Evolutionary conservation across 30 jellyfish, hydroid and myxozoan species (phyloP).

Genomic region (Clytia hemisphaerica): DNA sequence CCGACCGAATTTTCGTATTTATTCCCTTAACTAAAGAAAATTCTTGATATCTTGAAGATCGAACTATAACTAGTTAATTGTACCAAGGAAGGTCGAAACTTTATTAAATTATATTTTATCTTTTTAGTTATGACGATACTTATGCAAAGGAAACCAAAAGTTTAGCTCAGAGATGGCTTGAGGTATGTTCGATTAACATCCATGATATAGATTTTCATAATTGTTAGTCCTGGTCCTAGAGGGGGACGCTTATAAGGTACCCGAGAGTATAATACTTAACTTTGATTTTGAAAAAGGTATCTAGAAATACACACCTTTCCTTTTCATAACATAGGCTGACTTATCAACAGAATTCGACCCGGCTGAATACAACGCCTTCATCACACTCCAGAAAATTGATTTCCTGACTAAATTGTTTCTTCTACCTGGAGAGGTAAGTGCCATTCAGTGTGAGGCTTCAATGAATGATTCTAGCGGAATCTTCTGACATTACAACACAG

Average conservation of each 20-base stretch:
- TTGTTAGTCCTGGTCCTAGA: too few relatives aligned
- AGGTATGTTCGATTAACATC: constrained; percentile 13
- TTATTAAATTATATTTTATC: background rate
- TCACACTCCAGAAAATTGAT: constrained; percentile 13
- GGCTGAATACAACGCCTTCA: constrained; percentile 2
- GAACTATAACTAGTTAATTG: too few relatives aligned
- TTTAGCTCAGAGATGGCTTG: constrained; percentile 54
- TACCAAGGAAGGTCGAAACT: too few relatives aligned
- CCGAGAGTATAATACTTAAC: too few relatives aligned
- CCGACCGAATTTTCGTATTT: too few relatives aligned
- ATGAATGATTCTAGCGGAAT: too few relatives aligned
- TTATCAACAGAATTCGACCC: background rate
- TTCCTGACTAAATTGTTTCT: constrained; percentile 17
- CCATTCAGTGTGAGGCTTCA: too few relatives aligned
- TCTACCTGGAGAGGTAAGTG: too few relatives aligned
- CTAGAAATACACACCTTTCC: background rate
- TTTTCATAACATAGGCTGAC: constrained; percentile 7
- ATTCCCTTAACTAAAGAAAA: too few relatives aligned
- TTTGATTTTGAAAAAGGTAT: background rate
- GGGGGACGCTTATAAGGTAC: too few relatives aligned
- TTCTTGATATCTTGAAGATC: too few relatives aligned
- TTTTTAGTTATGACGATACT: constrained; percentile 57
- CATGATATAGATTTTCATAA: background rate
- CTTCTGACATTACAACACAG: too few relatives aligned
- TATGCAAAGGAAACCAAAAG: constrained; percentile 34